phyloP scores from a whole-genome alignment of 2,888 invertebrate species.

The Parapristionchus giblindavisi region DNA sequence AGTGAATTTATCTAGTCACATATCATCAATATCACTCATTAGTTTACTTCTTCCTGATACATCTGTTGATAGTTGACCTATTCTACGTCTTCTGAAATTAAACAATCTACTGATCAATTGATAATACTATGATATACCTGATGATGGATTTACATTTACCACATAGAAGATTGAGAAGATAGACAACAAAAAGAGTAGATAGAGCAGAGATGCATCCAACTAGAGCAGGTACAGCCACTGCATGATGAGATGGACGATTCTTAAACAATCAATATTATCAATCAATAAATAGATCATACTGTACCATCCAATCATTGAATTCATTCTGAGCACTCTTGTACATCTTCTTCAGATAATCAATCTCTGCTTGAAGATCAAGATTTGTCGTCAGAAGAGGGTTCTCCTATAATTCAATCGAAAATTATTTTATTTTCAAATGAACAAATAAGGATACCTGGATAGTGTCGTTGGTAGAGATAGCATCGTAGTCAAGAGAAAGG shows the following conservation, averaged over 20 bases:
- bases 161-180: conserved; percentile 8
- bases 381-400: too few species aligned
- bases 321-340: not conserved
- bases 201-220: conserved; percentile 4
- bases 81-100: conserved; percentile 26
- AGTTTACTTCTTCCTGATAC: conserved; percentile 4
- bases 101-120: conserved; percentile 19
- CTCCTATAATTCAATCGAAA: too few species aligned
- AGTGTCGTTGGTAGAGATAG: conserved; percentile 9
- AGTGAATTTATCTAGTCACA: conserved; percentile 28
- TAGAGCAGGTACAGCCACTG: not conserved
- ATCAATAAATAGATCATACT: not conserved
- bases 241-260: not conserved
- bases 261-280: not conserved
- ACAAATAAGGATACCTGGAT: not conserved
- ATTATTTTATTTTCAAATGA: too few species aligned
- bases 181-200: conserved; percentile 13
- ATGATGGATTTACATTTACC: not conserved
- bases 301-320: conserved; percentile 11
- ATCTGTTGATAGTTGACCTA: conserved; percentile 18
- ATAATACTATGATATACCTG: not conserved
- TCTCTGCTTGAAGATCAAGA: not conserved
- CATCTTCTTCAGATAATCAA: not conserved
- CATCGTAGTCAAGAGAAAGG: not conserved
- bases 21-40: conserved; percentile 19